These are phyloP conservation scores for Pelodiscus sinensis DNA, from an alignment of 2,113 vertebrate species.

Conservation along the genomic window DNA sequence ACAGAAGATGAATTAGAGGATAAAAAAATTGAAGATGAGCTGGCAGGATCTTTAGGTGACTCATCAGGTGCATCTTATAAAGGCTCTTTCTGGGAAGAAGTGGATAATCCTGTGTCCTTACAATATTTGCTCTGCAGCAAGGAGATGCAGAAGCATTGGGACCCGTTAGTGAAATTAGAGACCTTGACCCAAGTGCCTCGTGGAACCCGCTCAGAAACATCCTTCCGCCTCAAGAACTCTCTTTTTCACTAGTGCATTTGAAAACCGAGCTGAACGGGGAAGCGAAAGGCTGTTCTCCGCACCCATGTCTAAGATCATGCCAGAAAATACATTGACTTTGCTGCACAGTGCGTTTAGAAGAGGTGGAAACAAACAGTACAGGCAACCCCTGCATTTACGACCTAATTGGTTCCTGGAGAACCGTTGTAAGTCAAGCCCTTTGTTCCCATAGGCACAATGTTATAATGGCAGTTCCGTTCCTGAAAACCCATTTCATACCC, in stretches of 20 bases:
- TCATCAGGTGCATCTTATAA: slow-evolving; percentile 75
- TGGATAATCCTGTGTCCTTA: slow-evolving; percentile 59
- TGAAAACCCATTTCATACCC: too few relatives aligned
- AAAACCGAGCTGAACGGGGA: background rate
- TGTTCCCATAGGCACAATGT: too few relatives aligned
- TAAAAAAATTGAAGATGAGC: slow-evolving; percentile 63
- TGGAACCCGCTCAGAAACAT: slow-evolving; percentile 51
- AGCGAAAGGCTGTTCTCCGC: rapidly evolving
- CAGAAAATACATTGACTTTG: background rate
- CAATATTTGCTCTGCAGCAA: slow-evolving; percentile 70
- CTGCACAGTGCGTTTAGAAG: background rate
- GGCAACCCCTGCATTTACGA: too few relatives aligned
- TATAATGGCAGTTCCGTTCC: too few relatives aligned
- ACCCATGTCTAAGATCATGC: rapidly evolving
- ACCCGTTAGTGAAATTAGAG: slow-evolving; percentile 71
- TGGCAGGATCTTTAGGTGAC: slow-evolving; percentile 71
- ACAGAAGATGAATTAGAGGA: slow-evolving; percentile 63
- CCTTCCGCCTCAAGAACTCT: slow-evolving; percentile 45
- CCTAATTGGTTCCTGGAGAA: too few relatives aligned
- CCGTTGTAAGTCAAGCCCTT: too few relatives aligned
- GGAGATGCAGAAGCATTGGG: slow-evolving; percentile 72
- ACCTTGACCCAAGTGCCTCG: slow-evolving; percentile 67
- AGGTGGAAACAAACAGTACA: background rate
- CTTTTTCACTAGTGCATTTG: background rate
- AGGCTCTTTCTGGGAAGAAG: slow-evolving; percentile 67